These are phyloP conservation scores for Podarcis raffonei DNA, from an alignment of 2,113 vertebrate genomes.

Conservation along the genomic window DNA sequence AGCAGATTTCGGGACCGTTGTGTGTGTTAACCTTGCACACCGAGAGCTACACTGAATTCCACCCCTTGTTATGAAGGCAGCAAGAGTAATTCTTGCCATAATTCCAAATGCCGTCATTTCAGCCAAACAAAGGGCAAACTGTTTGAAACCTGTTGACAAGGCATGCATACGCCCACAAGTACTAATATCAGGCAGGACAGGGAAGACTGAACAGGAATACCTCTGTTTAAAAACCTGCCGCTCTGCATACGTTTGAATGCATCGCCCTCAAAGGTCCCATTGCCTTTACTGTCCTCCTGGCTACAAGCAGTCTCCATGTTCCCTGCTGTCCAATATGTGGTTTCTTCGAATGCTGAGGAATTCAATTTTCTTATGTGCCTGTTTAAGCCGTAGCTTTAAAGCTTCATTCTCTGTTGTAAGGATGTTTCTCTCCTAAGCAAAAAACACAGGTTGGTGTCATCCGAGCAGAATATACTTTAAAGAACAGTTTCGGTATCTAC, in stretches of 20 bases:
- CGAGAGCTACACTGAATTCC: no score
- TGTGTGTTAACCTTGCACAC: no score
- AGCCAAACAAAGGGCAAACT: conserved; percentile 14
- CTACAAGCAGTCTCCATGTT: conserved; percentile 71
- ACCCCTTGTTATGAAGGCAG: background rate
- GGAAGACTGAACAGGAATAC: conserved; percentile 5
- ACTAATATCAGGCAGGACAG: background rate
- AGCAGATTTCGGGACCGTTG: no score
- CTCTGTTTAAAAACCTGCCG: conserved; percentile 24
- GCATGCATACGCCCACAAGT: conserved; percentile 14
- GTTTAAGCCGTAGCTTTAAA: conserved; percentile 87
- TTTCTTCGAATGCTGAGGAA: conserved; percentile 81
- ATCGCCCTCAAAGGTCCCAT: conserved; percentile 33
- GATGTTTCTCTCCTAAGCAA: conserved; percentile 85
- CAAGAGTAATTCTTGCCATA: conserved; percentile 7
- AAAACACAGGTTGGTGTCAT: conserved; percentile 42
- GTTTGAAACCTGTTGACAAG: conserved; percentile 9
- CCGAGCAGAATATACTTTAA: conserved; percentile 26
- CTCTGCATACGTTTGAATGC: conserved; percentile 31
- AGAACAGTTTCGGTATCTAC: conserved; percentile 21
- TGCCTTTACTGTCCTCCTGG: conserved; percentile 33
- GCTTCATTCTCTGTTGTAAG: conserved; percentile 87
- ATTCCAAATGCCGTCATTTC: conserved; percentile 16
- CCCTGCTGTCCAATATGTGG: conserved; percentile 63
- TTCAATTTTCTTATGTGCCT: conserved; percentile 88